These are phyloP conservation scores for Diadumene lineata DNA, from an alignment of 92 coral and sea anemone genomes.

Conservation along the genomic window DNA sequence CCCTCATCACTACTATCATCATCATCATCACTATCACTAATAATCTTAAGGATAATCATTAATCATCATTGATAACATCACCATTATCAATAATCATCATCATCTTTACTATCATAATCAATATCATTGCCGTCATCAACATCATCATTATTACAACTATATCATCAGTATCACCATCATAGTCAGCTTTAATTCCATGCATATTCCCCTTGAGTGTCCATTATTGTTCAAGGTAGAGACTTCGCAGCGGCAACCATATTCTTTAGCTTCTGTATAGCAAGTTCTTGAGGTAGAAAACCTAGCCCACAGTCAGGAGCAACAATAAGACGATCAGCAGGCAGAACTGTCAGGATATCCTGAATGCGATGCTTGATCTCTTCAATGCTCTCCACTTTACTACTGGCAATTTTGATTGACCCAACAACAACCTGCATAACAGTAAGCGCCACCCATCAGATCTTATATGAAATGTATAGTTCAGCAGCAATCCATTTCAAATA, in stretches of 20 bases:
- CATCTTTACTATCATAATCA: not conserved
- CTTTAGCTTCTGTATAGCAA: constrained; percentile 69
- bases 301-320: constrained; percentile 96
- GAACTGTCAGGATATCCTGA: constrained; percentile 65
- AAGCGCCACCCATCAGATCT: not conserved
- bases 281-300: constrained; percentile 70
- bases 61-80: not conserved
- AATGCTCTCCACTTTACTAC: constrained; percentile 79
- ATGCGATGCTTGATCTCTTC: constrained; percentile 73
- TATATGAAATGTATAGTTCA: no score
- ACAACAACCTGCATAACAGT: constrained; percentile 54
- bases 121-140: not conserved
- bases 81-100: not conserved
- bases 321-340: constrained; percentile 80
- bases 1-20: not conserved
- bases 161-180: not conserved
- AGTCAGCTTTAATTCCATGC: not conserved
- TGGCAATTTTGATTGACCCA: constrained; percentile 77
- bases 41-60: not conserved
- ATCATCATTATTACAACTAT: not conserved
- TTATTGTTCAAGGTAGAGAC: constrained; percentile 43
- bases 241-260: constrained; percentile 84
- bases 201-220: not conserved
- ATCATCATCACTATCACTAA: not conserved
- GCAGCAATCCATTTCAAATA: no score